These are phyloP conservation scores for Hoplostethus atlanticus DNA, from an alignment of 2,797 vertebrate species.

Conservation along the genomic window DNA sequence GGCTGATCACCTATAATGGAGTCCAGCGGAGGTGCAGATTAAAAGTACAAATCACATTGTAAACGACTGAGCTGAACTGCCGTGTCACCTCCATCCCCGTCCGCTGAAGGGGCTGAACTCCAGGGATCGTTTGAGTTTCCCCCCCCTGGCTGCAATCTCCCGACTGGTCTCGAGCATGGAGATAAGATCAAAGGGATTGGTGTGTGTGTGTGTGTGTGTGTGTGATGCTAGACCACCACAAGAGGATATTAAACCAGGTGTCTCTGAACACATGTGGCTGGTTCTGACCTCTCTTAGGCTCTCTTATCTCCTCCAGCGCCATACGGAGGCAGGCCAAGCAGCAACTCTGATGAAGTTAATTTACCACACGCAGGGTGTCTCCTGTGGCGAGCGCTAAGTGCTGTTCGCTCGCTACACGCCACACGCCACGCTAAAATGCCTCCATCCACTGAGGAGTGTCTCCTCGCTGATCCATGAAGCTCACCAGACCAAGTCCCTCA, in stretches of 20 bases:
- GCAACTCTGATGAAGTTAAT: conserved; percentile 46
- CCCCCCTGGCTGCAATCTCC: conserved; percentile 26
- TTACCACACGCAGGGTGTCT: conserved; percentile 27
- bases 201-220: conserved; percentile 7
- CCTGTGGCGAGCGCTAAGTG: conserved; percentile 33
- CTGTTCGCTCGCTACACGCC: background rate
- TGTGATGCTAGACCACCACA: conserved; percentile 27
- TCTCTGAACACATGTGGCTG: conserved; percentile 31
- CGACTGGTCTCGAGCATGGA: conserved; percentile 14
- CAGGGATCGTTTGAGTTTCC: conserved; percentile 9
- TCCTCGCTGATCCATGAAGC: conserved; percentile 66
- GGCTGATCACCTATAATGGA: conserved; percentile 68
- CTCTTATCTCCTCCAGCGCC: conserved; percentile 16
- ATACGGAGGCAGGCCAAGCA: conserved; percentile 24
- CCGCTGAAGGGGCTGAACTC: conserved; percentile 13
- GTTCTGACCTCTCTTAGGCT: background rate
- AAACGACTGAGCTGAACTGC: conserved; percentile 40
- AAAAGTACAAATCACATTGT: conserved; percentile 75
- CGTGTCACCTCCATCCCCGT: conserved; percentile 51
- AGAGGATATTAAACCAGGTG: conserved; percentile 56
- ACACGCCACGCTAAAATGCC: conserved; percentile 61
- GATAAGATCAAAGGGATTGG: conserved; percentile 39
- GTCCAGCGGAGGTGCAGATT: conserved; percentile 65
- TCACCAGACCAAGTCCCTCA: conserved; percentile 32
- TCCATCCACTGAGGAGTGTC: conserved; percentile 58